Base-by-base conservation (phyloP, 92 coral and sea anemone species). In the Bergia puertoricense region DNA sequence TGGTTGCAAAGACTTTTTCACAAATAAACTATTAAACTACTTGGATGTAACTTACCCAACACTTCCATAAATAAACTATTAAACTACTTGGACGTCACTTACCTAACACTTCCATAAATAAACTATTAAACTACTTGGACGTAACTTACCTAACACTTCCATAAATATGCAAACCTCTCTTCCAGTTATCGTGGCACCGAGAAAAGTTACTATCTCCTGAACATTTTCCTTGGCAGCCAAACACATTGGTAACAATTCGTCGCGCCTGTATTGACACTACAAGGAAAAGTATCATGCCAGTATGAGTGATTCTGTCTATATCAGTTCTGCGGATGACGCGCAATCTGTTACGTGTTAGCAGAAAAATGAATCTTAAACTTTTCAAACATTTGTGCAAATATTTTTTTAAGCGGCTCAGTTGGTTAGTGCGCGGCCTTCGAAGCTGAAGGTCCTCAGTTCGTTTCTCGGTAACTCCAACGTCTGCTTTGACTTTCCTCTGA, bases 201-300 rank as follows among this genome's bases (percentile, higher is more conserved):
- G 91, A 69, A 91, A 91, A 3, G 50, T n/a, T 5, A 93, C 92
- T 22, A 93, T 93, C 75, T 93, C 91, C 9, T 69, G 85, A 2
- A 89, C 14, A 2, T 48, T 44, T 10, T 87, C 90, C 44, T 80
- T 85, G 46, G 69, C 92, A 71, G 96, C 92, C 11, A 91, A 85
- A 44, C 69, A 48, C 48, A 93, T 30, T 22, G 91, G 78, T 41
- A 89, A 37, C 0, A 93, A 22, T 72, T 93, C 96, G 15, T 93
- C 82, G 37, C 7, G 4, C 48, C 74, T 79, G 50, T 87, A 91
- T 40, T 90, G 2, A 46, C 94, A 92, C 93, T 90, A 46, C 7
- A 10, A 45, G 48, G 8, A 4, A 54, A 66, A 81, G 6, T 9
- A 67, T 0, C 8, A 15, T 0, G 30, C 22, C 7, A 22, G 30